A percentile compares a stretch with the other conserved stretches of the same genome.
These are phyloP conservation scores for Rhinella marina DNA, from an alignment of 2,797 vertebrate species.

Conservation along the genomic window DNA sequence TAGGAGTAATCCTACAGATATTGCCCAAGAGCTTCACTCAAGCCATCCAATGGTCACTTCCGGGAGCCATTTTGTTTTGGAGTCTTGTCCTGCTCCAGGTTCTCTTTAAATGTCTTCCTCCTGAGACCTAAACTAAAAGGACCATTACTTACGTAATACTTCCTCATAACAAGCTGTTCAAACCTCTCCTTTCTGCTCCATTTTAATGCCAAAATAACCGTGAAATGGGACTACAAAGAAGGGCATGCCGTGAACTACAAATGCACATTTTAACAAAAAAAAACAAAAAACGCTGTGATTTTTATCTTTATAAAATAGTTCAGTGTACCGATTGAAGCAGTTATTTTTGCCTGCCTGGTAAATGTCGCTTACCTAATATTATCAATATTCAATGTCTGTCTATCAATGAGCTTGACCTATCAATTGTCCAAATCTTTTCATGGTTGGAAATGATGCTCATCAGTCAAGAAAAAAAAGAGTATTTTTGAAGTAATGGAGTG, in stretches of 20 bases:
- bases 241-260: constrained; percentile 14
- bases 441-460: constrained; percentile 70
- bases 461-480: constrained; percentile 69
- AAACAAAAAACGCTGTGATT: constrained; percentile 15
- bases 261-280: constrained; percentile 14
- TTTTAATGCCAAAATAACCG: background rate
- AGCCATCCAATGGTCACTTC: background rate
- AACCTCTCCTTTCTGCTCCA: background rate
- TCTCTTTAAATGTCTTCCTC: constrained; percentile 8
- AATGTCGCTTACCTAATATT: constrained; percentile 55
- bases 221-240: constrained; percentile 2
- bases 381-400: constrained; percentile 66
- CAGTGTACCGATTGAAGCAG: constrained; percentile 35
- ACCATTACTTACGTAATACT: background rate
- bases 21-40: background rate
- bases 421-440: constrained; percentile 68
- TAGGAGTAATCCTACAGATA: background rate
- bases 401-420: constrained; percentile 69
- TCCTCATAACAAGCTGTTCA: background rate
- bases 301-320: constrained; percentile 28
- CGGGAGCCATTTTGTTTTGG: background rate
- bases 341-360: constrained; percentile 41
- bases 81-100: background rate
- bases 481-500: constrained; percentile 65
- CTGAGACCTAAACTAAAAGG: background rate